Percentiles rank a stretch among this genome's conserved stretches.
phyloP scores from a whole-genome alignment of 2,888 invertebrate genomes.

The Caenorhabditis auriculariae region DNA sequence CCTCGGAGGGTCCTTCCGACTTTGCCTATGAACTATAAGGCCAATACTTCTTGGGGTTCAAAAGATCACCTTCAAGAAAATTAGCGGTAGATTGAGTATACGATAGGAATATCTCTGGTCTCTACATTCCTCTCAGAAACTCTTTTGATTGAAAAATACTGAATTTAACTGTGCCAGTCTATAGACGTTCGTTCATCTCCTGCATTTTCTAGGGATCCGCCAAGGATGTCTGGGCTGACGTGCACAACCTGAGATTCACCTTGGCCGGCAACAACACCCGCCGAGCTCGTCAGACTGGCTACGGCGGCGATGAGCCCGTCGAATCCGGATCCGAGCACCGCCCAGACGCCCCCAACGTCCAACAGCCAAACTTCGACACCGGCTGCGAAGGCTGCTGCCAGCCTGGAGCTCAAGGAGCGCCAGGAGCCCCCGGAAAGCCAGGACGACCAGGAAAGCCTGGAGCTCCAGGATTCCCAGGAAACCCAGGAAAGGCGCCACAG shows the following conservation, averaged over 20 bases:
- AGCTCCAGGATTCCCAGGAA: conserved; percentile 52
- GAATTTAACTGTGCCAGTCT: not conserved
- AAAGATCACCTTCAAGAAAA: no score
- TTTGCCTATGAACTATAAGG: no score
- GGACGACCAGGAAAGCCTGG: conserved; percentile 45
- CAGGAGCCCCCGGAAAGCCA: conserved; percentile 33
- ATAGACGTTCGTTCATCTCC: not conserved
- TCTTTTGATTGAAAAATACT: not conserved
- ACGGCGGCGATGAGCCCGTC: conserved; percentile 14
- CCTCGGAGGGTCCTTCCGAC: no score
- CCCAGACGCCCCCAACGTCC: conserved; percentile 13
- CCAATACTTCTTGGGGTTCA: no score
- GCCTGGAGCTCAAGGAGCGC: conserved; percentile 35
- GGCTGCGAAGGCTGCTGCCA: conserved; percentile 45
- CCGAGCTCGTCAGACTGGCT: conserved; percentile 41
- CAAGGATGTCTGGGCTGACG: conserved; percentile 53
- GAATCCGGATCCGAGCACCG: no score
- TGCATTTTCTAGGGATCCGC: conserved; percentile 31
- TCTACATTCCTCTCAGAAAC: not conserved
- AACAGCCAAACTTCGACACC: conserved; percentile 36
- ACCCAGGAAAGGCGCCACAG: conserved; percentile 48
- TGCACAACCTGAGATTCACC: conserved; percentile 42
- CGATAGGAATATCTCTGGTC: no score
- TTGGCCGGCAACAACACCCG: conserved; percentile 35
- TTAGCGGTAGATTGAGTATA: no score